These are phyloP conservation scores for Bostrychus sinensis DNA, from an alignment of 2,113 vertebrate species.

Conservation along the genomic window DNA sequence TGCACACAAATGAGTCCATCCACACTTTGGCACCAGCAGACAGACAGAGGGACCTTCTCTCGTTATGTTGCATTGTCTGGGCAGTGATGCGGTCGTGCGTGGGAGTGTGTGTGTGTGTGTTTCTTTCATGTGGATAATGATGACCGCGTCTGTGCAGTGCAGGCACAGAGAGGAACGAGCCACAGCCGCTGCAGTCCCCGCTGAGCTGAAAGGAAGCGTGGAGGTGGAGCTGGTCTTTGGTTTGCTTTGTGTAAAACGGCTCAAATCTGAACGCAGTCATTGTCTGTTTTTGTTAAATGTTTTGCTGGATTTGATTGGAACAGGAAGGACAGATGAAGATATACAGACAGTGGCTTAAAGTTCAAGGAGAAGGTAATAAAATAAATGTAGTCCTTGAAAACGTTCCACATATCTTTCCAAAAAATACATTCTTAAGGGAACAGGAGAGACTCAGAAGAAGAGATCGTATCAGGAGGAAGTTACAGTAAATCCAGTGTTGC, in stretches of 20 bases:
- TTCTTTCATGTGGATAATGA: conserved; percentile 58
- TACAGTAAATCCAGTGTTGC: neutral
- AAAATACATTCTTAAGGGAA: conserved; percentile 1
- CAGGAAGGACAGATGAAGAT: neutral
- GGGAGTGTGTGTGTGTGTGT: conserved; percentile 5
- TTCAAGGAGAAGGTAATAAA: conserved; percentile 6
- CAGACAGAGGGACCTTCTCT: conserved; percentile 5
- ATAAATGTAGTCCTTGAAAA: neutral
- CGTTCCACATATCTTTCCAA: neutral
- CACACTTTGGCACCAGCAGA: neutral
- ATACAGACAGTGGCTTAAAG: neutral
- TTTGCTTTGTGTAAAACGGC: conserved; percentile 38
- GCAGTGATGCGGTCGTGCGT: conserved; percentile 15
- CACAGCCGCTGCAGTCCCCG: conserved; percentile 24
- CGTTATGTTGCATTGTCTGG: conserved; percentile 9
- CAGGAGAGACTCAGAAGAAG: neutral
- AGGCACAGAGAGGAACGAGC: conserved; percentile 33
- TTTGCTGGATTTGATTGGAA: conserved; percentile 5
- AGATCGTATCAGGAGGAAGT: conserved; percentile 26
- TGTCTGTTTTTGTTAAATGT: conserved; percentile 20
- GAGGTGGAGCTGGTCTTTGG: conserved; percentile 37
- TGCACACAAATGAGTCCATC: neutral
- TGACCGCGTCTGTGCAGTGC: conserved; percentile 30
- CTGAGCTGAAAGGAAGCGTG: conserved; percentile 49
- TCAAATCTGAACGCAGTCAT: conserved; percentile 35